phyloP scores from a whole-genome alignment of 2,113 vertebrate genomes.

The Gallinago media region DNA sequence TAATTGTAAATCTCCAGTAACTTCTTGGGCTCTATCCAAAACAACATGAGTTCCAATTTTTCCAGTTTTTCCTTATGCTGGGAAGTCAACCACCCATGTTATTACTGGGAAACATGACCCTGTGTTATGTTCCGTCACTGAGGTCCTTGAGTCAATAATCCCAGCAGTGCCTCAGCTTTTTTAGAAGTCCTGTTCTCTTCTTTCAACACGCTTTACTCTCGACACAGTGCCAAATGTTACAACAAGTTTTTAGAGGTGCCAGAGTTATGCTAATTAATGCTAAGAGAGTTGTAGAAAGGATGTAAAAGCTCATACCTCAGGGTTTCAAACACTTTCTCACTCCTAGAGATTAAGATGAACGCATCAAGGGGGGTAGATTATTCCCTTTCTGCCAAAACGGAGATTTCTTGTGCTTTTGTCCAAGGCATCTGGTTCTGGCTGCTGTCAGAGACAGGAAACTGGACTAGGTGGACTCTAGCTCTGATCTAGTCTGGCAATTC shows the following conservation, averaged over 20 bases:
- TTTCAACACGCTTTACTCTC: constrained; percentile 44
- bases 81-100: constrained; percentile 63
- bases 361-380: background rate
- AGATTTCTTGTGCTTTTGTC: background rate
- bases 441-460: constrained; percentile 10
- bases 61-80: constrained; percentile 51
- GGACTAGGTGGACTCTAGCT: background rate
- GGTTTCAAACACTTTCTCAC: constrained; percentile 33
- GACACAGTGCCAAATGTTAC: constrained; percentile 44
- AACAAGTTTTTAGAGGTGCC: constrained; percentile 58
- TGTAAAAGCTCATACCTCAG: constrained; percentile 52
- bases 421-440: constrained; percentile 15
- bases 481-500: background rate
- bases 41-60: constrained; percentile 55
- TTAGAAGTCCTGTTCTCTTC: constrained; percentile 42
- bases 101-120: constrained; percentile 53
- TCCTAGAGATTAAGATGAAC: constrained; percentile 18
- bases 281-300: constrained; percentile 49
- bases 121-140: constrained; percentile 48
- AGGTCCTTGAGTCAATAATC: constrained; percentile 67
- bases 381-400: background rate
- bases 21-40: constrained; percentile 48
- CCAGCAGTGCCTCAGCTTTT: constrained; percentile 53
- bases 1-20: constrained; percentile 67
- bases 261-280: constrained; percentile 54